Evolutionary conservation across 2,113 vertebrate genomes (phyloP), one percentile per base, ranked within the genome.

Genomic region (Indicator maculatus): DNA sequence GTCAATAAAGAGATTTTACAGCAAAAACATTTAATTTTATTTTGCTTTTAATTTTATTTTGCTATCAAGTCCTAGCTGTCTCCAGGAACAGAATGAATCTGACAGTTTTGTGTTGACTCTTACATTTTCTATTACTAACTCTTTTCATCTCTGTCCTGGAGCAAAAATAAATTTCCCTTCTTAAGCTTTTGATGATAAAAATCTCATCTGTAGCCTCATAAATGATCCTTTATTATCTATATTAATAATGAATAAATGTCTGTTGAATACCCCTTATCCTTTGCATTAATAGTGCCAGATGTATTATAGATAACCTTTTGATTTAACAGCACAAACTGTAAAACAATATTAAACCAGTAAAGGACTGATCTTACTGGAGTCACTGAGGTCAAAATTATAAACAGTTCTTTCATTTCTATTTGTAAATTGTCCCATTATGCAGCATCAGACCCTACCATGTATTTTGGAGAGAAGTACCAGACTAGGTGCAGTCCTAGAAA

Each of bases 221-320:
- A 98, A 98, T 98, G 97, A 97, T 98, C 97, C 97, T 98, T 98
- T 98, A 98, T 98, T 98, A 98, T 98, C 98, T 98, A 96, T 98
- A 98, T 98, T 98, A 98, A 98, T 98, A 98, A 98, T 98, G 97
- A 98, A 98, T 98, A 98, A 98, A 98, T 98, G 98, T 97, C 98
- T 98, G 96, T 98, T 97, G 98, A 98, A 97, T 97, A 97, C 88
- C 95, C 88, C 97, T 97, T 96, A 97, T 98, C 97, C 97, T 97
- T 97, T 97, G 96, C 97, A 98, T 98, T 97, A 98, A 97, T 97
- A 97, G 96, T 93, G 67, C 95, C 97, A 98, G 97, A 98, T 98
- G 97, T 98, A 98, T 98, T 98, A 98, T 98, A 97, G 97, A 98
- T 98, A 98, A 98, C 98, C 98, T 98, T 98, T 98, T 98, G 97